Evolutionary conservation across 2,888 invertebrate genomes (phyloP), one percentile per base, ranked within the genome.

Genomic region (Molanna angustata): DNA sequence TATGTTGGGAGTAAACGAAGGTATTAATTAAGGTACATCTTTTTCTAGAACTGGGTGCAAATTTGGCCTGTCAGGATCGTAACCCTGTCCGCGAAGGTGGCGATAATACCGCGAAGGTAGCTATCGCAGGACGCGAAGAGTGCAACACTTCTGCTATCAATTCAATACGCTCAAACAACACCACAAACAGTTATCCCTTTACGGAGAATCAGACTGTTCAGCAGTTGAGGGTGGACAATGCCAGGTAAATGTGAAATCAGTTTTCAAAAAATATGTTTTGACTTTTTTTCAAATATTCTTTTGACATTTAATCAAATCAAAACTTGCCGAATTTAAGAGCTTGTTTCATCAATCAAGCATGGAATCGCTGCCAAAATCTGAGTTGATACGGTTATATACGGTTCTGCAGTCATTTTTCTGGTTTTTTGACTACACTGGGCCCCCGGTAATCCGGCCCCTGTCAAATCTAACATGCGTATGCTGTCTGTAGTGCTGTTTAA

Each of bases 31-130:
- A n/a, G n/a, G n/a, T n/a, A n/a, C n/a, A n/a, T n/a, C n/a, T n/a
- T n/a, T n/a, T n/a, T 52, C 62, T 63, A 86, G 94, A 94, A 69
- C 70, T 94, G n/a, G 92, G 90, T 3, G 92, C 92, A 4, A 91
- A 92, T 71, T 71, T 93, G 46, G 86, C 89, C 2, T 90, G 86
- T 0, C 85, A 87, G 61, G 89, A 87, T 53, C 71, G 73, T 16
- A 68, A 67, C 4, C 60, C 52, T 3, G 63, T 61, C 60, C 72
- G 67, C 63, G 74, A 61, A 62, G 71, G 45, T n/a, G 21, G 19
- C 61, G 57, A 59, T 65, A 31, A 56, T 61, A 62, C 43, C 68
- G 60, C 63, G 67, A 33, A 64, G 35, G 68, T 56, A 52, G 61
- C 60, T n/a, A 64, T 62, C 18, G 65, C 64, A 43, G 71, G 71